These are phyloP conservation scores for Artibeus lituratus DNA, from an alignment of 2,797 vertebrate species.

Conservation along the genomic window DNA sequence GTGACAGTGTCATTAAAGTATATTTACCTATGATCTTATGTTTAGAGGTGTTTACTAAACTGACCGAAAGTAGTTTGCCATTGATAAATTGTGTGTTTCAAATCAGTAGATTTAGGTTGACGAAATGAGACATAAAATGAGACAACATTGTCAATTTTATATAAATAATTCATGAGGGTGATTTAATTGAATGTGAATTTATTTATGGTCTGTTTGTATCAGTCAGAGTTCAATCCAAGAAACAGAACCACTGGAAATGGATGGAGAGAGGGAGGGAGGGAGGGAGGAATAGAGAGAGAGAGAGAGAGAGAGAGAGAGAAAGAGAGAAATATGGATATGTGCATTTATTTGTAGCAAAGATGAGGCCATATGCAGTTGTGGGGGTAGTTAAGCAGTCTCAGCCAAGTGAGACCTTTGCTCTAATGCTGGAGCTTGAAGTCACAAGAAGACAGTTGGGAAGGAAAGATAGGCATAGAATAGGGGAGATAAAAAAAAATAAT, in stretches of 20 bases:
- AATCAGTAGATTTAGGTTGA: not conserved
- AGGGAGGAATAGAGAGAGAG: not conserved
- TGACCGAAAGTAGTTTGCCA: not conserved
- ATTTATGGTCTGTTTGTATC: not conserved
- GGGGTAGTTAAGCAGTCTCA: not conserved
- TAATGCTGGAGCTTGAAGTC: not conserved
- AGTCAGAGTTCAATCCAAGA: not conserved
- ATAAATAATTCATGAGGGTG: not conserved
- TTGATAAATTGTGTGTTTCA: not conserved
- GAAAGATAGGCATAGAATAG: not conserved
- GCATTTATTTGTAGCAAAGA: not conserved
- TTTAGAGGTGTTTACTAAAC: not conserved
- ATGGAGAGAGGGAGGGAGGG: not conserved
- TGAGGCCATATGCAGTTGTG: not conserved
- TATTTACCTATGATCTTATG: not conserved
- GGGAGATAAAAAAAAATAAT: not conserved
- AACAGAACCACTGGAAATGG: not conserved
- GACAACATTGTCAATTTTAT: not conserved
- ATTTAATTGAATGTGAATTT: not conserved
- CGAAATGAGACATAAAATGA: not conserved
- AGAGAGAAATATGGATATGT: no score
- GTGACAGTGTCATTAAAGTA: not conserved
- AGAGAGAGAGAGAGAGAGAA: not conserved
- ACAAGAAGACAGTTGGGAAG: not conserved
- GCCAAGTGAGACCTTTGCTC: not conserved